A percentile compares a stretch with the other conserved stretches of the same genome.
phyloP scores from a whole-genome alignment of 2,113 vertebrate species.

The Acanthochromis polyacanthus region DNA sequence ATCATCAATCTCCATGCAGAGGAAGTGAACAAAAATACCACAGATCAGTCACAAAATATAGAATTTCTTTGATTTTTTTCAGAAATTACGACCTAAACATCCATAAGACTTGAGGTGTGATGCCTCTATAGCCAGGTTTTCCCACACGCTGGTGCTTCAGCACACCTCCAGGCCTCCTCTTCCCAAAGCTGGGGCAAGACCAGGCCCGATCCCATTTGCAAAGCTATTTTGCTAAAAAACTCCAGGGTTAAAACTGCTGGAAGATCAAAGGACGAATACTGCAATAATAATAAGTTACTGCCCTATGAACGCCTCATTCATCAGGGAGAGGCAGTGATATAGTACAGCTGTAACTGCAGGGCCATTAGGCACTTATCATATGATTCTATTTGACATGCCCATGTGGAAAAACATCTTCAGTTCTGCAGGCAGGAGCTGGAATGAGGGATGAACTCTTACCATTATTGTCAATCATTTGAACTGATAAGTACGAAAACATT shows the following conservation, averaged over 20 bases:
- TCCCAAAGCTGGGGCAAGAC: constrained; percentile 77
- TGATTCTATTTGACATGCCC: constrained; percentile 50
- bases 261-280: constrained; percentile 80
- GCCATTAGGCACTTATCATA: constrained; percentile 72
- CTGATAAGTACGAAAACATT: constrained; percentile 15
- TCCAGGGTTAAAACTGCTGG: constrained; percentile 77
- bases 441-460: constrained; percentile 13
- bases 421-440: constrained; percentile 17
- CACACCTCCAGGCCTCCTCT: constrained; percentile 67
- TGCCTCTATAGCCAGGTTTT: constrained; percentile 51
- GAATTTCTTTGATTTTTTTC: constrained; percentile 22
- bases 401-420: constrained; percentile 68
- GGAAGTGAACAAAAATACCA: constrained; percentile 6
- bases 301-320: constrained; percentile 73
- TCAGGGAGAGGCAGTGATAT: constrained; percentile 67
- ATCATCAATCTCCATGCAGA: not conserved
- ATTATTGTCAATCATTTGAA: not conserved
- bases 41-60: not conserved
- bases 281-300: constrained; percentile 76
- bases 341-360: constrained; percentile 71
- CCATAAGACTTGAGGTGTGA: constrained; percentile 1
- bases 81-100: constrained; percentile 25
- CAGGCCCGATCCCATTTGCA: constrained; percentile 75
- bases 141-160: constrained; percentile 43
- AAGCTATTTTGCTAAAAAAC: constrained; percentile 78